Evolutionary conservation across 1,140 invertebrate species (phyloP).

Genomic region (Brachionus manjavacas): DNA sequence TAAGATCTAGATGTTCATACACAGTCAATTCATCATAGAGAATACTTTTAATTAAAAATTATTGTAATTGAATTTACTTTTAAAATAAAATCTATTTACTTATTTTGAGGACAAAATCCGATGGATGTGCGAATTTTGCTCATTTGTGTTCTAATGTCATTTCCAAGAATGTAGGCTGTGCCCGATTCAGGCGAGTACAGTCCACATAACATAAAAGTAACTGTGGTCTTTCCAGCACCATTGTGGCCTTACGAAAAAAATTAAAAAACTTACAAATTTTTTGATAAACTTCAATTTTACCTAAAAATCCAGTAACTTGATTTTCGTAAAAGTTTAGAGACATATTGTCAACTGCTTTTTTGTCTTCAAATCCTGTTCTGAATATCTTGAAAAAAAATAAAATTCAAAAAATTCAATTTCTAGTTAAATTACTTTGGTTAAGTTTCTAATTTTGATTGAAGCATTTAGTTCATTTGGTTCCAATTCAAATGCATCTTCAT

Average conservation of each 20-base stretch:
- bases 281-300: background rate
- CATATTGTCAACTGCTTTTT: conserved; percentile 55
- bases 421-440: conserved; percentile 62
- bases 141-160: conserved; percentile 47
- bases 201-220: conserved; percentile 58
- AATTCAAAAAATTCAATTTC: background rate
- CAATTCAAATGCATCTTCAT: background rate
- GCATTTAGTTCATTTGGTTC: conserved; percentile 46
- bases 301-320: conserved; percentile 78
- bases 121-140: conserved; percentile 48
- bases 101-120: conserved; percentile 56
- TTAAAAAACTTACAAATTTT: background rate
- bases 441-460: conserved; percentile 64
- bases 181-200: conserved; percentile 53
- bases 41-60: conserved; percentile 57
- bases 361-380: conserved; percentile 35
- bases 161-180: conserved; percentile 50
- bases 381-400: background rate
- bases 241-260: conserved; percentile 64
- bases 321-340: conserved; percentile 59
- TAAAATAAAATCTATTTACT: conserved; percentile 40
- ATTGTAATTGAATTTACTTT: background rate
- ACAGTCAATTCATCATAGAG: conserved; percentile 86
- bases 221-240: conserved; percentile 65
- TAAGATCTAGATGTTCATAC: conserved; percentile 80